A percentile compares a stretch with the other conserved stretches of the same genome.
Evolutionary conservation across 1,140 invertebrate species (phyloP).

Genomic region (Ericerus pela): DNA sequence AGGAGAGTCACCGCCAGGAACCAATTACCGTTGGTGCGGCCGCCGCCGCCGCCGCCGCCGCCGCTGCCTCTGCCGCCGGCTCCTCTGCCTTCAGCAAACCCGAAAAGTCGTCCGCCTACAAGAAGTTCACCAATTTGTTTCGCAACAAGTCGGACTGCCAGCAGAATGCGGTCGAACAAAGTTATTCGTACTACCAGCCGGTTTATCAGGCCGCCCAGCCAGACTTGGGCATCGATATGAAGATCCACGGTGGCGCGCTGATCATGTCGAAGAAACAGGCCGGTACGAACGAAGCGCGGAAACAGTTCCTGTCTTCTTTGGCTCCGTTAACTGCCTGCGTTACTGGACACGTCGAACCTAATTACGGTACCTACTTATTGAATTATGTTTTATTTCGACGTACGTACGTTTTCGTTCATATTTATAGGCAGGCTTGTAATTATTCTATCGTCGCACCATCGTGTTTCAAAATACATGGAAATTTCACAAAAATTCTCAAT

Average conservation of each 20-base stretch:
- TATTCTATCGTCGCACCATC: too few relatives aligned
- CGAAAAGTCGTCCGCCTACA: constrained; percentile 35
- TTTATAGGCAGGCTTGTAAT: too few relatives aligned
- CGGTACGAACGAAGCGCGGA: constrained; percentile 37
- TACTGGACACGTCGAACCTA: constrained; percentile 18
- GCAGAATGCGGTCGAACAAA: constrained; percentile 28
- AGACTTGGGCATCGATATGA: constrained; percentile 40
- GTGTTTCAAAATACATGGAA: too few relatives aligned
- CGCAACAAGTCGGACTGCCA: constrained; percentile 31
- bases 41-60: not conserved
- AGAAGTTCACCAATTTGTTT: constrained; percentile 50
- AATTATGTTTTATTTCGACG: too few relatives aligned
- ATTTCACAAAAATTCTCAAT: too few relatives aligned
- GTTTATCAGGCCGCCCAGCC: constrained; percentile 31
- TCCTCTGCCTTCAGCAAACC: too few relatives aligned
- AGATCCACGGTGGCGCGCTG: constrained; percentile 19
- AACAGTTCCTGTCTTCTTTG: constrained; percentile 57
- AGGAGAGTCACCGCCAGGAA: constrained; percentile 15
- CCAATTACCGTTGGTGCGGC: not conserved
- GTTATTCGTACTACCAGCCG: constrained; percentile 23
- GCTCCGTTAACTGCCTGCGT: constrained; percentile 59
- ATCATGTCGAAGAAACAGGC: constrained; percentile 17
- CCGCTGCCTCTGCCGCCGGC: not conserved
- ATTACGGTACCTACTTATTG: too few relatives aligned
- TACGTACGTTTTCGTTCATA: too few relatives aligned